Evolutionary conservation across 2,797 vertebrate species (phyloP).

Genomic region (Mergus octosetaceus): DNA sequence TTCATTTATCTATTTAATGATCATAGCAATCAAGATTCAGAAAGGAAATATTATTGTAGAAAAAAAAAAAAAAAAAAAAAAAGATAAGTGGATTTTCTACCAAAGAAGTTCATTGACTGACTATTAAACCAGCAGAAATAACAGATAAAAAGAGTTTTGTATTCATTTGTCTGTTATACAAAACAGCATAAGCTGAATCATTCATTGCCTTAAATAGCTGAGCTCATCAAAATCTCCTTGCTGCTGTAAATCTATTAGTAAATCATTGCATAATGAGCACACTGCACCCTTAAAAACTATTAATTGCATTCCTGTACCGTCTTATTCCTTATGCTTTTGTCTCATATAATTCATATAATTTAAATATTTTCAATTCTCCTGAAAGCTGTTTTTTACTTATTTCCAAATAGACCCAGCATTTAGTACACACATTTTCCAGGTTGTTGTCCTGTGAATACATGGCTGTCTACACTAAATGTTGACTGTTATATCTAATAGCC

Average conservation of each 20-base stretch:
- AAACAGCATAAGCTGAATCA: neutral
- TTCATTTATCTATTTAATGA: slow-evolving; percentile 10
- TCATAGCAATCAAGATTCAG: neutral
- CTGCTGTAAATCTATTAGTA: slow-evolving; percentile 4
- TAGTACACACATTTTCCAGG: slow-evolving; percentile 3
- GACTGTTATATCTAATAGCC: neutral
- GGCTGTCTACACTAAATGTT: neutral
- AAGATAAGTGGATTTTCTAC: neutral
- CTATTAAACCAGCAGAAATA: slow-evolving; percentile 1
- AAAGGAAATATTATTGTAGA: slow-evolving; percentile 28
- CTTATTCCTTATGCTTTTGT: neutral
- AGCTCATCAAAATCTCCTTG: slow-evolving; percentile 18
- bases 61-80: no score
- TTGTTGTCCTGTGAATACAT: neutral
- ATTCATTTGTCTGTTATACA: neutral
- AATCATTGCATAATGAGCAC: neutral
- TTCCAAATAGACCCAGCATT: neutral
- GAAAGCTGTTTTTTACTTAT: neutral
- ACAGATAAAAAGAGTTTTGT: neutral
- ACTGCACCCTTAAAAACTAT: slow-evolving; percentile 15
- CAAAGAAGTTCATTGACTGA: neutral
- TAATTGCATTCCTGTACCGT: neutral
- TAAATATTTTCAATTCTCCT: neutral
- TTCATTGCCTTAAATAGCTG: neutral
- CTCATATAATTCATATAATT: neutral